Evolutionary conservation across 1,140 invertebrate genomes (phyloP).

Genomic region (Drosophila carrolli): DNA sequence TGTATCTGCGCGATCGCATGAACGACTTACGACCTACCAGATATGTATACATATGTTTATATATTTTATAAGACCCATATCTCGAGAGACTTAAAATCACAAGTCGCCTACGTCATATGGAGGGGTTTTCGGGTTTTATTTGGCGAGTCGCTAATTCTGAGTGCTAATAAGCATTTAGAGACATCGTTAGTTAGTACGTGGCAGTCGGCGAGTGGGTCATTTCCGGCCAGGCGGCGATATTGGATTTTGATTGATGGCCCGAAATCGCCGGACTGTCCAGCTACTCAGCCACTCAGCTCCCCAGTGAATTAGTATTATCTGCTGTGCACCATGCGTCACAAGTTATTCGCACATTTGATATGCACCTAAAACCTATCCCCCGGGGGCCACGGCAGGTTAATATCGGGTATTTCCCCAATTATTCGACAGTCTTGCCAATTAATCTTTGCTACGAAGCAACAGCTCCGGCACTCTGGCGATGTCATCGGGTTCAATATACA

Average conservation of each 20-base stretch:
- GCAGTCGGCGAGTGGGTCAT: slow-evolving; percentile 56
- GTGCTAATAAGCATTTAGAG: slow-evolving; percentile 79
- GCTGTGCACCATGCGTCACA: slow-evolving; percentile 26
- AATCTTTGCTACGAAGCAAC: slow-evolving; percentile 30
- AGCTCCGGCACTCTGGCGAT: slow-evolving; percentile 23
- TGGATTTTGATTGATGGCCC: slow-evolving; percentile 42
- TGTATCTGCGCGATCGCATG: slow-evolving; percentile 33
- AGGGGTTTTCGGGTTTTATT: slow-evolving; percentile 7
- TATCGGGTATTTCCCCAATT: slow-evolving; percentile 62
- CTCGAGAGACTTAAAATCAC: slow-evolving; percentile 25
- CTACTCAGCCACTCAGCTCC: background rate
- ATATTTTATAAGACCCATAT: background rate
- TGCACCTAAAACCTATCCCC: slow-evolving; percentile 35
- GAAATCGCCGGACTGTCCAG: background rate
- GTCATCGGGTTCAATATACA: slow-evolving; percentile 53
- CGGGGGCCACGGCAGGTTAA: slow-evolving; percentile 34
- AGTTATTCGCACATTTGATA: slow-evolving; percentile 47
- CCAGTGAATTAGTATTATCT: slow-evolving; percentile 15
- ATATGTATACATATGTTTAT: slow-evolving; percentile 33
- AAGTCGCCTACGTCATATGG: slow-evolving; percentile 56
- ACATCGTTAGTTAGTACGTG: slow-evolving; percentile 69
- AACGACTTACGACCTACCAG: slow-evolving; percentile 46
- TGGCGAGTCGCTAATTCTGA: slow-evolving; percentile 60
- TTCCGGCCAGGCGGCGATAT: slow-evolving; percentile 27
- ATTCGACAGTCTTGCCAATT: slow-evolving; percentile 40